phyloP scores from a whole-genome alignment of 2,888 invertebrate genomes.

The Zaprionus bogoriensis region DNA sequence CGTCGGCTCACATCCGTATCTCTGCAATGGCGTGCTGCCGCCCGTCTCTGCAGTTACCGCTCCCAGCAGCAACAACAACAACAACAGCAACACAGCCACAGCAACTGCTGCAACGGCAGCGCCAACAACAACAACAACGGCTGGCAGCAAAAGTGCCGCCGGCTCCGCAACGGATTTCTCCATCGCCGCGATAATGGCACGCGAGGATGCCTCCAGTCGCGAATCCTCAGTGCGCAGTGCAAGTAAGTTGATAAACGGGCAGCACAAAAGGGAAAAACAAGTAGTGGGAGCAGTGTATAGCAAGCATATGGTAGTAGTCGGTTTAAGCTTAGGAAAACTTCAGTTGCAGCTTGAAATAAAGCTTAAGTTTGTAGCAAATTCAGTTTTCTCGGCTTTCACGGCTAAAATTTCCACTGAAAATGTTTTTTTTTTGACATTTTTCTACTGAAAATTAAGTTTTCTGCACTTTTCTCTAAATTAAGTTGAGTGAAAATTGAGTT shows the following conservation, averaged over 20 bases:
- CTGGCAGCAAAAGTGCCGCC: constrained; percentile 79
- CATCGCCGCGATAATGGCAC: constrained; percentile 96
- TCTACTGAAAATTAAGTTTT: too few relatives aligned
- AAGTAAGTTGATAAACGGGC: constrained; percentile 78
- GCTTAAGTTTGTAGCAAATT: too few relatives aligned
- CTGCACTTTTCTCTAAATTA: too few relatives aligned
- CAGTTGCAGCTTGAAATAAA: too few relatives aligned
- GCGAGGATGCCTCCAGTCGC: constrained; percentile 84
- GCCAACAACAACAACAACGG: constrained; percentile 63
- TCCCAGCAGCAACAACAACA: constrained; percentile 50
- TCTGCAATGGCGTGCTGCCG: constrained; percentile 73
- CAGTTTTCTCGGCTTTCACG: too few relatives aligned
- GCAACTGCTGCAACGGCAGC: constrained; percentile 85
- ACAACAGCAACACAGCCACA: constrained; percentile 65
- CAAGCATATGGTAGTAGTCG: background rate
- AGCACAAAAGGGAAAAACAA: background rate
- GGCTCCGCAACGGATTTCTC: constrained; percentile 93
- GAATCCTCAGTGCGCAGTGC: constrained; percentile 81
- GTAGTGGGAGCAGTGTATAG: background rate
- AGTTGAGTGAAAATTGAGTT: too few relatives aligned
- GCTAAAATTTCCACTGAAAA: too few relatives aligned
- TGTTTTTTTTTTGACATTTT: too few relatives aligned
- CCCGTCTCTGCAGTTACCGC: constrained; percentile 57
- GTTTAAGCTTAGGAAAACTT: too few relatives aligned
- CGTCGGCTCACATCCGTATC: constrained; percentile 80